Evolutionary conservation across 2,113 vertebrate genomes (phyloP).

Genomic region (Chloebia gouldiae): DNA sequence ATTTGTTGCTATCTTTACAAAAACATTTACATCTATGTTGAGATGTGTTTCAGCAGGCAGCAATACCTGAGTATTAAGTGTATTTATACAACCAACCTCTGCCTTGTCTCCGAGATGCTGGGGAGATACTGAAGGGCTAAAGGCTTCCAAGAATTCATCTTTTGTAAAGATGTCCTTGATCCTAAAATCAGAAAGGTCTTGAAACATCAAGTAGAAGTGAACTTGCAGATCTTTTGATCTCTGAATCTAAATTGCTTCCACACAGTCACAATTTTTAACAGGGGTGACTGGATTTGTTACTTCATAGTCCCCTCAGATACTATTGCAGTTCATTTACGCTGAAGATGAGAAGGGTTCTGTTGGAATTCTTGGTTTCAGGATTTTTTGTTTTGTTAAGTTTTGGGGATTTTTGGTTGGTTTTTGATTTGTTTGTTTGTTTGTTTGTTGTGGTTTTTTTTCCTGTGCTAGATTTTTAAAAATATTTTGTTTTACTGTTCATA

Average conservation of each 20-base stretch:
- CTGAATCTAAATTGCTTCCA: background rate
- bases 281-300: background rate
- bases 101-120: background rate
- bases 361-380: background rate
- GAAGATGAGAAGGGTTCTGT: background rate
- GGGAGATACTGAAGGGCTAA: background rate
- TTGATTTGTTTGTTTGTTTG: too few relatives aligned
- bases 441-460: rapidly evolving
- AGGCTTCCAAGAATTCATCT: background rate
- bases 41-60: background rate
- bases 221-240: background rate
- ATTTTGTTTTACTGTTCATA: background rate
- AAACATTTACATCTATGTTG: rapidly evolving
- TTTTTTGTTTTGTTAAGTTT: background rate
- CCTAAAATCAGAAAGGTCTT: background rate
- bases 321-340: background rate
- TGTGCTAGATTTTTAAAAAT: background rate
- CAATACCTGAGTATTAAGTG: background rate
- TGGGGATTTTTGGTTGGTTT: background rate
- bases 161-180: background rate
- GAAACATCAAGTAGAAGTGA: background rate
- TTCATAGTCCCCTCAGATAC: rapidly evolving
- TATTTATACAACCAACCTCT: background rate
- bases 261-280: background rate
- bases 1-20: background rate